A percentile compares a stretch with the other conserved stretches of the same genome.
Evolutionary conservation across 2,888 invertebrate genomes (phyloP).

Genomic region (Nasonovia ribisnigri): DNA sequence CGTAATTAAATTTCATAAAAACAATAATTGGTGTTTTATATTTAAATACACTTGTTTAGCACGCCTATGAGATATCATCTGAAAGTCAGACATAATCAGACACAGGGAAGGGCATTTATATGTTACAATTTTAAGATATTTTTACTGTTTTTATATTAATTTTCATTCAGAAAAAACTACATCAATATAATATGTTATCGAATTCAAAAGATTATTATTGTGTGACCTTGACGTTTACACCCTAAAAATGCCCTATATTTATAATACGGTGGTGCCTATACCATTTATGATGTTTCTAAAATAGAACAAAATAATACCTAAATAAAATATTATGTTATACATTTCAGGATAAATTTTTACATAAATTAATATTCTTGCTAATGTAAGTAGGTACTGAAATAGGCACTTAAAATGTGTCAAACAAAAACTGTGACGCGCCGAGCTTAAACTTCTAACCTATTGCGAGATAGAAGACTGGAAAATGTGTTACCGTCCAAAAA

Average conservation of each 20-base stretch:
- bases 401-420: too few species aligned
- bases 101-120: not conserved
- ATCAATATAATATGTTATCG: not conserved
- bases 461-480: too few species aligned
- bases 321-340: not conserved
- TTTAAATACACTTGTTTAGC: not conserved
- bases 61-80: not conserved
- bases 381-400: too few species aligned
- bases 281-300: not conserved
- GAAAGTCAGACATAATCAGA: not conserved
- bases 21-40: not conserved
- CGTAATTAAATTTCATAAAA: not conserved
- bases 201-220: not conserved
- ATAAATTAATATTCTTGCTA: too few species aligned
- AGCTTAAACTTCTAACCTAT: too few species aligned
- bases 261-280: too few species aligned
- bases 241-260: not conserved
- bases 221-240: not conserved
- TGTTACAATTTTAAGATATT: not conserved
- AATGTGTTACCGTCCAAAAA: too few species aligned
- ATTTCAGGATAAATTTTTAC: not conserved
- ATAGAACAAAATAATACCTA: not conserved
- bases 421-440: too few species aligned
- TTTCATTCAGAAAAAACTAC: not conserved
- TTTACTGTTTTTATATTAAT: not conserved